These are phyloP conservation scores for Dryobota labecula DNA, from an alignment of 2,888 invertebrate genomes.

Conservation along the genomic window DNA sequence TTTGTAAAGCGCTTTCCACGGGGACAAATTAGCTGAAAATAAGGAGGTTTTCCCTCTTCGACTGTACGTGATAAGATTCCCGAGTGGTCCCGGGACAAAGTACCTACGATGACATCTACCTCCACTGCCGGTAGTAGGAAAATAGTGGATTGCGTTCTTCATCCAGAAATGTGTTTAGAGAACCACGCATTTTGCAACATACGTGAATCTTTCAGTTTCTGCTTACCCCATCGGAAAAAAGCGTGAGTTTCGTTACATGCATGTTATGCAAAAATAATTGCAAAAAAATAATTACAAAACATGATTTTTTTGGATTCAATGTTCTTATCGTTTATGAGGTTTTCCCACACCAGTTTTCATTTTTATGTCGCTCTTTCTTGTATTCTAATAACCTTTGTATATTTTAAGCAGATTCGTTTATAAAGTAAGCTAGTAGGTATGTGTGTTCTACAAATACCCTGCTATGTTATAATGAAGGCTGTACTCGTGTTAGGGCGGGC, in stretches of 20 bases:
- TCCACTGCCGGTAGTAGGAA: not conserved
- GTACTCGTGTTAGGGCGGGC: not conserved
- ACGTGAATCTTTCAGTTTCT: too few relatives aligned
- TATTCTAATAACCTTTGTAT: not conserved
- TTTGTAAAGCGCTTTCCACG: conserved; percentile 30
- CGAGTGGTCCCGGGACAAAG: conserved; percentile 6
- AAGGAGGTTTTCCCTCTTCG: conserved; percentile 21
- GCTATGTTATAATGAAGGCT: not conserved
- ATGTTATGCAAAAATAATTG: too few relatives aligned
- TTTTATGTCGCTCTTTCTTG: not conserved
- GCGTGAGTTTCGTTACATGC: too few relatives aligned
- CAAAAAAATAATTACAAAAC: too few relatives aligned
- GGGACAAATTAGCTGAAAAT: conserved; percentile 47
- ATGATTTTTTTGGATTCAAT: too few relatives aligned
- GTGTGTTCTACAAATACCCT: not conserved
- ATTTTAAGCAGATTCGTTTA: not conserved
- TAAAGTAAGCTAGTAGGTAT: not conserved
- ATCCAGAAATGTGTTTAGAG: not conserved
- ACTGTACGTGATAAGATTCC: conserved; percentile 34
- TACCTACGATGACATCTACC: conserved; percentile 19
- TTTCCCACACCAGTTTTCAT: too few relatives aligned
- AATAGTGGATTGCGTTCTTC: conserved; percentile 11
- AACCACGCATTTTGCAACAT: too few relatives aligned
- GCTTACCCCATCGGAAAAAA: too few relatives aligned
- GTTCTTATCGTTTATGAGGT: too few relatives aligned